Base-by-base conservation (phyloP, 2,888 invertebrate species). In the Aleiodes alternator region DNA sequence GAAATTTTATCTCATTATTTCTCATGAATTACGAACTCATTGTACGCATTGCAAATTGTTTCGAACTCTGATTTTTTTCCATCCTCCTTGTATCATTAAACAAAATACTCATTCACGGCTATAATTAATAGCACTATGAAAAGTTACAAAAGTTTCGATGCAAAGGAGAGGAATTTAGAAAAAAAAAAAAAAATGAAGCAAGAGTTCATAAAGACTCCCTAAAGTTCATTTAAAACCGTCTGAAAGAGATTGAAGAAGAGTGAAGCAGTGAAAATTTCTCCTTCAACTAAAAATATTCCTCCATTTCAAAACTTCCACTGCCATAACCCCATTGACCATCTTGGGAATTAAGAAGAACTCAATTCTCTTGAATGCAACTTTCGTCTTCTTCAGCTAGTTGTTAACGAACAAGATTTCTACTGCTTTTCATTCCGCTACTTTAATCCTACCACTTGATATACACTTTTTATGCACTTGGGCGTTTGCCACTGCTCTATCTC, bases 381-480 rank as follows among this genome's bases (percentile, higher is more conserved):
- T 68, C 38, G 50, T 71, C 43, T 72, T 57, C 51, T 29, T 11
- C 34, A 72, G 11, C 43, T 43, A 68, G 71, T 68, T 75, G 71
- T 71, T 71, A 75, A 75, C 59, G 68, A 56, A 31, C 8, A 50
- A 31, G 51, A 14, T 43, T 64, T 56, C 57, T 38, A 38, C 12
- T 50, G 57, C 56, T 72, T 75, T 72, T 56, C 57, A 71, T 75
- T 68, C 56, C 56, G 51, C 50, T 66, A 64, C 71, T 64, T 68
- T 64, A 75, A 71, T 57, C 66, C 57, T 56, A 34, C 51, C 68
- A 75, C 71, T 75, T 57, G 51, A 72, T 75, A 72, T 57, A 34
- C 31, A 57, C 51, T 51, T 56, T 43, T 57, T 34, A 70, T 55
- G 64, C 43, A 43, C 69, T 70, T 70, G 75, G 70, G 64, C 56